These are phyloP conservation scores for Hydrotaea cyrtoneurina DNA, from an alignment of 2,888 invertebrate genomes.

Conservation along the genomic window DNA sequence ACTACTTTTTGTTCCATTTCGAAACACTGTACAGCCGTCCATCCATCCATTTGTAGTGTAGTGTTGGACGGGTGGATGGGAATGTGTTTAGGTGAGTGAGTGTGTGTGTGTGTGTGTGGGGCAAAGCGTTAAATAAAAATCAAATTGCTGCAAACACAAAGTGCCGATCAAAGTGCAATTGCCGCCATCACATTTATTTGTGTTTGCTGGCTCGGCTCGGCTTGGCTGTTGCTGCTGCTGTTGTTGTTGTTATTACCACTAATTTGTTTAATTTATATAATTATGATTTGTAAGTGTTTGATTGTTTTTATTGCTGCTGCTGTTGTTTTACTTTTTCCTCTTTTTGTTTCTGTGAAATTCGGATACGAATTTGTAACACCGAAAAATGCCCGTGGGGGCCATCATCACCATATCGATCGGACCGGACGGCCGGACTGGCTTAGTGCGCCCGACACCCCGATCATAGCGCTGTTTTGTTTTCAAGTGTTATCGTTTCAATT, in stretches of 20 bases:
- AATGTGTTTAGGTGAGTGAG: not conserved
- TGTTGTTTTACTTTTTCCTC: too few species aligned
- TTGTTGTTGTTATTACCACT: slow-evolving; percentile 56
- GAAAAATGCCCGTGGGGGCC: slow-evolving; percentile 1
- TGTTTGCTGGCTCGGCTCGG: slow-evolving; percentile 14
- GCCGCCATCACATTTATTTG: slow-evolving; percentile 56
- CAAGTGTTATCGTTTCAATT: slow-evolving; percentile 40
- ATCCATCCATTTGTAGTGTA: not conserved
- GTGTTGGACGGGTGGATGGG: not conserved
- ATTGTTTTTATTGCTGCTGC: slow-evolving; percentile 39
- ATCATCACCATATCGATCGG: not conserved
- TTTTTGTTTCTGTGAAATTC: slow-evolving; percentile 33
- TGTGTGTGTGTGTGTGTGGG: slow-evolving; percentile 20
- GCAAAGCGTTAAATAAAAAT: slow-evolving; percentile 67
- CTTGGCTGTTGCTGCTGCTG: not conserved
- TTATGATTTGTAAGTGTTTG: slow-evolving; percentile 63
- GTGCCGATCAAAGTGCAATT: slow-evolving; percentile 66
- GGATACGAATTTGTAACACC: slow-evolving; percentile 23
- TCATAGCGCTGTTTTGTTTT: slow-evolving; percentile 23
- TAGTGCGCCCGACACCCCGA: not conserved
- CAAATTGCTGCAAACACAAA: slow-evolving; percentile 66
- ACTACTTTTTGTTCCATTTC: too few species aligned
- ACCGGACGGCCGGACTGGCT: slow-evolving; percentile 1
- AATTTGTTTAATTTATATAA: slow-evolving; percentile 67
- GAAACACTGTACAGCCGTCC: not conserved